Evolutionary conservation across 2,797 vertebrate species (phyloP), one percentile per base, ranked within the genome.

Genomic region (Danionella dracula): DNA sequence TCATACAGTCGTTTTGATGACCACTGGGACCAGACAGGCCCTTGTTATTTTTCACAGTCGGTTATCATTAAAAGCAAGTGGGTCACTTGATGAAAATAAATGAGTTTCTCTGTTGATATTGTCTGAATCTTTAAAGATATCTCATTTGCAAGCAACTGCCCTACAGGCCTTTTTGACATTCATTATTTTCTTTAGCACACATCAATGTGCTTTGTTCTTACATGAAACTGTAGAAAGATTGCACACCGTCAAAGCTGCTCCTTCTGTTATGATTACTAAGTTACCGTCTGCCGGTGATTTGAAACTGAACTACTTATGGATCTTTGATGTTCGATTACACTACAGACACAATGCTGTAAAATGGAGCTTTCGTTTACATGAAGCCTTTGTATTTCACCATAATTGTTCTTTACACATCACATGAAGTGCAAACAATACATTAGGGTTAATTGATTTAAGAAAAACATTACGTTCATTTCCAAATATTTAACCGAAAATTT

Each of bases 31-130:
- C 35, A 40, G 37, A 45, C 61, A 60, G 34, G 31, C 51, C 60
- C 55, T 59, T 49, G 42, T 72, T 72, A 75, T 66, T 61, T 69
- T 48, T 66, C 59, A 29, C 42, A 69, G 38, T 60, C 11, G 49
- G 46, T 66, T 59, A 68, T 62, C 56, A 56, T 66, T 72, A 66
- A 56, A 62, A 60, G 51, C 61, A 75, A 65, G 60, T 71, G 69
- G 68, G 70, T 72, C 66, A 72, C 60, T 70, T 72, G 34, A 46
- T 56, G 41, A 54, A 71, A 72, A 56, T 65, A 72, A 72, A 72
- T 72, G 29, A 72, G 55, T 62, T 32, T 48, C 51, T 55, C 48
- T 72, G 70, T 62, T 76, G 69, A 72, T 64, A 66, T 48, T 62
- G 61, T 53, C 66, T 62, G 60, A 66, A 66, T 71, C 55, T 66